Base-by-base conservation (phyloP, 2,888 invertebrate species). In the Sphaeridia pumilis region DNA sequence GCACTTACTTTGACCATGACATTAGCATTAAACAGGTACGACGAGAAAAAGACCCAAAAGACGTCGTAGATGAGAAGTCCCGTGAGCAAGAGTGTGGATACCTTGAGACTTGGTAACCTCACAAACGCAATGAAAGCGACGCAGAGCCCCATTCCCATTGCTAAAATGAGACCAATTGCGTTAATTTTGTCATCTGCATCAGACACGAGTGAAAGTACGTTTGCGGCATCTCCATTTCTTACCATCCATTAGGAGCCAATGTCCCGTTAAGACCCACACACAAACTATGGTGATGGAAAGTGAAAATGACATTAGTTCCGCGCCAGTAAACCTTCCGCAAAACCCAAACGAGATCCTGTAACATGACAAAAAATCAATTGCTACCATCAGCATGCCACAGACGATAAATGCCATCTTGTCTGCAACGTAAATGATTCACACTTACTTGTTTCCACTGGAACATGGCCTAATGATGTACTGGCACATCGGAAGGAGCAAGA, bases 21-120 rank as follows among this genome's bases (percentile, higher is more conserved):
- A 70, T 95, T 95, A 67, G 95, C 88, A 74, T 90, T 94, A 76
- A 95, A 95, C 70, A 95, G 90, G 71, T 94, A 94, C 0, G 93
- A 93, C 2, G 94, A 94, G 76, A 94, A 95, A 76, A 95, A 95
- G 48, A 95, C 94, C 94, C 95, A 95, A 75, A 95, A 95, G 36
- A 95, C 94, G 73, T 95, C 95, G 71, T 95, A 95, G 54, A 90
- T 83, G 57, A 94, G 79, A 64, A 94, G 76, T 27, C 95, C 95
- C 44, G 93, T 90, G 66, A 95, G 79, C 63, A 95, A 78, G 57
- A 95, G 75, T 21, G 94, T 95, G 49, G 94, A 95, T 62, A 89
- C 89, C 75, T 95, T 95, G 65, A 95, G 78, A 71, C 92, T 93
- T 50, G 94, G 95, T 70, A 95, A 77, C 46, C 94, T 82, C 64